phyloP scores from a whole-genome alignment of 2,888 invertebrate genomes.

The Philhelius pedissequus region DNA sequence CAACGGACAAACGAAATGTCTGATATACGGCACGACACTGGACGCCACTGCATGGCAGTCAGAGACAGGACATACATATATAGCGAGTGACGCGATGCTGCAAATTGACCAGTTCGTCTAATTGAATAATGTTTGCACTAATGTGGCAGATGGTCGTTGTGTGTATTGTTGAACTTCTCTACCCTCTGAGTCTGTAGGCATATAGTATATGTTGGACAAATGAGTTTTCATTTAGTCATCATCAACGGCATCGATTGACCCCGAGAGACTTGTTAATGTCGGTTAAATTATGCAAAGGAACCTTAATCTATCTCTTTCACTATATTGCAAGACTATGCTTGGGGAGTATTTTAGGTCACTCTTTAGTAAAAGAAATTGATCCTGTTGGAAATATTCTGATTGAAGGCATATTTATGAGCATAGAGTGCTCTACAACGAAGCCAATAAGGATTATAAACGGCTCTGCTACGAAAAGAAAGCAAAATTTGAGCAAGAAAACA shows the following conservation, averaged over 20 bases:
- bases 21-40: background rate
- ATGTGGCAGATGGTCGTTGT: constrained; percentile 41
- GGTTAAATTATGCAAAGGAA: constrained; percentile 27
- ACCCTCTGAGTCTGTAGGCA: background rate
- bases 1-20: background rate
- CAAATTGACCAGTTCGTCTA: constrained; percentile 59
- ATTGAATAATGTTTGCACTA: constrained; percentile 63
- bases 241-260: constrained; percentile 29
- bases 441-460: too few species aligned
- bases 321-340: background rate
- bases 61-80: background rate
- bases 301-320: background rate
- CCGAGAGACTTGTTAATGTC: constrained; percentile 39
- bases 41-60: background rate
- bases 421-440: too few species aligned
- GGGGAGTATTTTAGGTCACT: background rate
- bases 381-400: too few species aligned
- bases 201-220: background rate
- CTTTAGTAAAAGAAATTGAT: too few species aligned
- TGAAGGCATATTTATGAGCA: too few species aligned
- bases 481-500: too few species aligned
- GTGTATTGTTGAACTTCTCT: constrained; percentile 3
- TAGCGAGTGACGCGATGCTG: constrained; percentile 46
- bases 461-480: too few species aligned
- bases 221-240: constrained; percentile 26